These are phyloP conservation scores for Ceryle rudis DNA, from an alignment of 2,797 vertebrate genomes.

Conservation along the genomic window DNA sequence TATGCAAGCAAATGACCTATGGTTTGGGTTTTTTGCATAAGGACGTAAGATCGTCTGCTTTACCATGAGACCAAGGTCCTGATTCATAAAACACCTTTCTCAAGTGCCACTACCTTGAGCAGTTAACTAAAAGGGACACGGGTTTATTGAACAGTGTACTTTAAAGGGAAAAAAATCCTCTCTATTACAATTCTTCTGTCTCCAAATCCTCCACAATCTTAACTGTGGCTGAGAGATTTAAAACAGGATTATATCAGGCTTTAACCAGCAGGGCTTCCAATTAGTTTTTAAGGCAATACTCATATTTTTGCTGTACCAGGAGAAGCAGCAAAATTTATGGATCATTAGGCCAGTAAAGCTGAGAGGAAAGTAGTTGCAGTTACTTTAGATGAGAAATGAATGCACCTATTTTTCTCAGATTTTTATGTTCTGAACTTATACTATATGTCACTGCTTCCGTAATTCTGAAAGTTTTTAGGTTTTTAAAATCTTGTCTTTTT, in stretches of 20 bases:
- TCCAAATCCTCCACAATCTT: neutral
- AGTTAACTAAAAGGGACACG: neutral
- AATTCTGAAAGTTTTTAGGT: neutral
- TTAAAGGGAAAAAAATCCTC: neutral
- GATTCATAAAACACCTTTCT: neutral
- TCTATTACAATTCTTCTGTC: neutral
- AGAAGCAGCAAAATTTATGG: constrained; percentile 53
- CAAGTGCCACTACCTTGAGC: neutral
- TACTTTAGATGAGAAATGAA: constrained; percentile 17
- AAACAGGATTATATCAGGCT: constrained; percentile 28
- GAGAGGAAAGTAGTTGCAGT: constrained; percentile 9
- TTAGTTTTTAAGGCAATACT: constrained; percentile 57
- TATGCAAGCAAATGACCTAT: neutral
- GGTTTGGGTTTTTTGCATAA: neutral
- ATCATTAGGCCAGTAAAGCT: constrained; percentile 50
- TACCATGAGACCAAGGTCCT: neutral
- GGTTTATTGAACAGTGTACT: neutral
- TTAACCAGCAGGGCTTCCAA: constrained; percentile 42
- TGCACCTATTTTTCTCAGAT: constrained; percentile 29
- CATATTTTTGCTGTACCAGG: constrained; percentile 21
- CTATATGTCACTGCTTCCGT: neutral
- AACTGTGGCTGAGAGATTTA: constrained; percentile 7
- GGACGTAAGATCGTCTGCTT: neutral
- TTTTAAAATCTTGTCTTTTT: neutral
- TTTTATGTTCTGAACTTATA: constrained; percentile 29